Base-by-base conservation (phyloP, 1,140 invertebrate species). In the Maniola jurtina region DNA sequence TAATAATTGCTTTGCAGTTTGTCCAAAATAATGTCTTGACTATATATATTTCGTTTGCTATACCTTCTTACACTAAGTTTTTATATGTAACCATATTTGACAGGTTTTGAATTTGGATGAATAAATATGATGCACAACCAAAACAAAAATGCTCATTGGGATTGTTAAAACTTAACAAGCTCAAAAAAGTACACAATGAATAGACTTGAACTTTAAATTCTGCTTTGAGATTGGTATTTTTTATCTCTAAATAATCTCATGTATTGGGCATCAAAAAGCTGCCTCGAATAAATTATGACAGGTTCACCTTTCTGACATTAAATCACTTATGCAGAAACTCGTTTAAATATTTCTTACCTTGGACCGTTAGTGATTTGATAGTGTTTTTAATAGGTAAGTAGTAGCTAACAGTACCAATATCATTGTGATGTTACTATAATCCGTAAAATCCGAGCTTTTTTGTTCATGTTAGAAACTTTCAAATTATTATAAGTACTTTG, bases 221-320 rank as follows among this genome's bases (percentile, higher is more conserved):
- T 66, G 13, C 36, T 60, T 47, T 38, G 50, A 35, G 57, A 66
- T 60, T 66, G 64, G 58, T 57, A 60, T 59, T 60, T 66, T n/a
- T 52, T 15, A 60, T 66, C 64, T 60, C 36, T 66, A 48, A 50
- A 66, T 50, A 66, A 66, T 45, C 59, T 66, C 64, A 60, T 45
- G 57, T 45, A 52, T 58, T 58, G 35, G 47, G 33, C 58, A 55
- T 55, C 52, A 34, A 33, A 35, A 35, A 66, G 48, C 13, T 54
- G 36, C n/a, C 10, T 33, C 25, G 55, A 66, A 60, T 66, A 66
- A 58, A 59, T 40, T 38, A 66, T 64, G 57, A 45, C 47, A 15
- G 16, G 7, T 42, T 59, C 36, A 60, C 50, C 57, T 48, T 65
- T 65, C 42, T 25, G 25, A 14, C 16, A 34, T 54, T 34, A 13